Conservation (phyloP, 2,113 vertebrate genomes). For the Theristicus caerulescens region DNA sequence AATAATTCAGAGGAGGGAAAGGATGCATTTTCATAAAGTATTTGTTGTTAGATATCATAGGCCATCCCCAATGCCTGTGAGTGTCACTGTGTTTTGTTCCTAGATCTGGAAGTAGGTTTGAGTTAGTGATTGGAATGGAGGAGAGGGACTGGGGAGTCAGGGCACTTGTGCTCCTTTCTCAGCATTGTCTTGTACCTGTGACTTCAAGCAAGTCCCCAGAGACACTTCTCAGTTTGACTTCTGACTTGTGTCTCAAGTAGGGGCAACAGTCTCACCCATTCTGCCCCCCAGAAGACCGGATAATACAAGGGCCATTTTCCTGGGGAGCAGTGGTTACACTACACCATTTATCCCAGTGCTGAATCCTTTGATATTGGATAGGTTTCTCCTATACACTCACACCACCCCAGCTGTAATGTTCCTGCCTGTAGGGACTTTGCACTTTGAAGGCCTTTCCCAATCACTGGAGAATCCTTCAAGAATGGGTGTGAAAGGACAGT, state of each 20-base stretch:
- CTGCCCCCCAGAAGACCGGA: background rate
- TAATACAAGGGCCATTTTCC: background rate
- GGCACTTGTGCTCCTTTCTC: background rate
- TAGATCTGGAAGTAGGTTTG: background rate
- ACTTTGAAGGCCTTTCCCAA: background rate
- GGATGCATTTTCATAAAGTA: background rate
- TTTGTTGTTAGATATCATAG: background rate
- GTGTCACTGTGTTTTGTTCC: background rate
- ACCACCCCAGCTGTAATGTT: background rate
- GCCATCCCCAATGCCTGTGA: background rate
- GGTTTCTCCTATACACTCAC: background rate
- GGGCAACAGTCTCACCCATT: background rate
- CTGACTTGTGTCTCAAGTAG: background rate
- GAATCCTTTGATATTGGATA: background rate
- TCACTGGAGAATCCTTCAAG: background rate
- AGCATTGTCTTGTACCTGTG: background rate
- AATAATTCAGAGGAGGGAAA: background rate
- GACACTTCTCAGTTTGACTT: background rate
- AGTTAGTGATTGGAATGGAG: background rate
- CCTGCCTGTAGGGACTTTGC: background rate
- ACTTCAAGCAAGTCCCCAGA: background rate
- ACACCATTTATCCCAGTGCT: background rate
- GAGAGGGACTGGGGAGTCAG: background rate
- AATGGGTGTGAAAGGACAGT: background rate
- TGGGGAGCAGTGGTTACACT: background rate